Base-by-base conservation (phyloP, 2,797 vertebrate genomes). In the Moxostoma hubbsi region DNA sequence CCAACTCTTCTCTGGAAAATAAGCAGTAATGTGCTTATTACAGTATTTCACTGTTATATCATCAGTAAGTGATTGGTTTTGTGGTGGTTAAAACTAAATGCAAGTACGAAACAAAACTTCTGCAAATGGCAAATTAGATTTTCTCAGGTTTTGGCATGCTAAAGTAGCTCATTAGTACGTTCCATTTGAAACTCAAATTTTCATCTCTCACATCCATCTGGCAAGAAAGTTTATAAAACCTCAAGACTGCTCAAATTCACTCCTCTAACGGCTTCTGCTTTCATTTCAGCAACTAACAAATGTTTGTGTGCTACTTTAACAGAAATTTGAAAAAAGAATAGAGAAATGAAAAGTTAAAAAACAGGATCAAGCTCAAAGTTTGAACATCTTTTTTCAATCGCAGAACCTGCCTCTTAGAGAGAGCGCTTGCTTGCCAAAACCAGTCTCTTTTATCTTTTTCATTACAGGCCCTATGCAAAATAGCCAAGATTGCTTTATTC, bases 1-100 rank as follows among this genome's bases (percentile, higher is more conserved):
- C 86, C 61, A 99, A 93, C 80, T 98, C 96, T 70, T 98, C 94
- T 85, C 98, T 99, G 92, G 72, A 93, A 76, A 79, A 82, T 8
- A 75, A 73, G 13, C 5, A 47, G 15, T 45, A n/a, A 49, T 68
- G 62, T 45, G 36, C 57, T 12, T 78, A 57, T 54, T 53, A 9
- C 13, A 0, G 2, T 36, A 15, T 69, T 57, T 62, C 43, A 8
- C 13, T 50, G n/a, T 53, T 61, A 67, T 77, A 69, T 69, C 57
- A 77, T 62, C 75, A 78, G 24, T 78, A 47, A 9, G 8, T 46
- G 24, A 50, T 54, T 53, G 49, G 62, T 77, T 77, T 24, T 50
- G 16, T 12, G 0, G 64, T 9, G 15, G 58, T 70, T 78, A 51
- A 51, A 50, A 67, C 18, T 59, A 61, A 68, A 63, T 9, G 36